Evolutionary conservation across 2,797 vertebrate species (phyloP).

Genomic region (Babyrousa celebensis): DNA sequence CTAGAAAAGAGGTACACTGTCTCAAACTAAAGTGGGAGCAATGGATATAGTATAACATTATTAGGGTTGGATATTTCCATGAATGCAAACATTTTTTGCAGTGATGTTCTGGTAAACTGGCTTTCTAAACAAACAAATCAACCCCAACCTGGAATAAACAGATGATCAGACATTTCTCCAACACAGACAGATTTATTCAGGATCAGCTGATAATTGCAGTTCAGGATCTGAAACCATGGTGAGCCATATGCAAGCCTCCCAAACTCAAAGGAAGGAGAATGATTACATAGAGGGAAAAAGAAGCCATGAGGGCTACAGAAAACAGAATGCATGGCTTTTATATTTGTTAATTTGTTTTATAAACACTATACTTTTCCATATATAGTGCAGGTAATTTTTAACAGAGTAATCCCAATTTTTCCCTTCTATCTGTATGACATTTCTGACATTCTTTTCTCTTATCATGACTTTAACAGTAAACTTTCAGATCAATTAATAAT

Average conservation of each 20-base stretch:
- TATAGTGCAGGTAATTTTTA: background rate
- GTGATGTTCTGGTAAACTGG: background rate
- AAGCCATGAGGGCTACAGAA: background rate
- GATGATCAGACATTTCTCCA: background rate
- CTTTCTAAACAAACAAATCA: background rate
- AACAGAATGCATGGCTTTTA: background rate
- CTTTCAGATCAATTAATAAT: background rate
- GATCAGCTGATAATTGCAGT: background rate
- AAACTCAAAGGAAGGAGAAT: background rate
- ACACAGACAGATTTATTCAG: background rate
- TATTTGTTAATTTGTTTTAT: background rate
- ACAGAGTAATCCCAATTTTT: background rate
- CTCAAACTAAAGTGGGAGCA: background rate
- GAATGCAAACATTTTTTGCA: background rate
- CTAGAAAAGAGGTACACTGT: background rate
- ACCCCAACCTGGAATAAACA: background rate
- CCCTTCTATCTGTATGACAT: background rate
- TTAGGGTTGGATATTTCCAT: background rate
- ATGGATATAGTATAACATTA: background rate
- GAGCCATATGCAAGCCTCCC: background rate
- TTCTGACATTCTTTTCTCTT: background rate
- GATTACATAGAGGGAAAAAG: background rate
- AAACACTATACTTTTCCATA: background rate
- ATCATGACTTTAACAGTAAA: background rate
- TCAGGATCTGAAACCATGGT: background rate